These are phyloP conservation scores for Zaprionus lachaisei DNA, from an alignment of 1,140 invertebrate genomes.

Conservation along the genomic window DNA sequence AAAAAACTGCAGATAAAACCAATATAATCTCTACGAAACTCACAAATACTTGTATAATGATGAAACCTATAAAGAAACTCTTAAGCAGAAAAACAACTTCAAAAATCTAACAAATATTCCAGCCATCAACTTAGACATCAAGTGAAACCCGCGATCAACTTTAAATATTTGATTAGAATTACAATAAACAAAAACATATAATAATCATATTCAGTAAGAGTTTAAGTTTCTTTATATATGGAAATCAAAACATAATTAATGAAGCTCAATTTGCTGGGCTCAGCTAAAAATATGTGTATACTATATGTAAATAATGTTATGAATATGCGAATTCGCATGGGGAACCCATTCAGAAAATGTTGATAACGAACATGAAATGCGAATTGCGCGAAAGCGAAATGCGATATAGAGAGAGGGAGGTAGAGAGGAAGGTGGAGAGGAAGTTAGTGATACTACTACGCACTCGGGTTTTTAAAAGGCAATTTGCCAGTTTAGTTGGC, in stretches of 20 bases:
- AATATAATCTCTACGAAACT: background rate
- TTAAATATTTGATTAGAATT: constrained; percentile 11
- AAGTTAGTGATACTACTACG: background rate
- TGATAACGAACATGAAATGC: constrained; percentile 18
- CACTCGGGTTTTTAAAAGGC: constrained; percentile 29
- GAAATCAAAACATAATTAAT: background rate
- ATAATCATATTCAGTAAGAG: background rate
- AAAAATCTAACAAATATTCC: background rate
- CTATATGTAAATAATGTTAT: constrained; percentile 16
- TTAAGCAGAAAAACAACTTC: background rate
- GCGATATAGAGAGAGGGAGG: background rate
- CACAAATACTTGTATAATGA: background rate
- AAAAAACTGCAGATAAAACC: too few relatives aligned
- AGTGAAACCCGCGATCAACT: background rate
- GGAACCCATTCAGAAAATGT: constrained; percentile 27
- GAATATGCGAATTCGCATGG: constrained; percentile 19
- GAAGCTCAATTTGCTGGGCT: background rate
- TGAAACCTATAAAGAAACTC: background rate
- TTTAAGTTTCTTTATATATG: background rate
- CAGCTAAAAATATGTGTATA: constrained; percentile 34
- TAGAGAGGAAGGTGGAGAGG: too few relatives aligned
- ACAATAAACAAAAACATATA: too few relatives aligned
- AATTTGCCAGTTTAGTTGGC: constrained; percentile 41
- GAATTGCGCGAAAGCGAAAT: background rate
- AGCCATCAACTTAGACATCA: background rate